Evolutionary conservation across 2,888 invertebrate genomes (phyloP).

Genomic region (Epinotia demarniana): DNA sequence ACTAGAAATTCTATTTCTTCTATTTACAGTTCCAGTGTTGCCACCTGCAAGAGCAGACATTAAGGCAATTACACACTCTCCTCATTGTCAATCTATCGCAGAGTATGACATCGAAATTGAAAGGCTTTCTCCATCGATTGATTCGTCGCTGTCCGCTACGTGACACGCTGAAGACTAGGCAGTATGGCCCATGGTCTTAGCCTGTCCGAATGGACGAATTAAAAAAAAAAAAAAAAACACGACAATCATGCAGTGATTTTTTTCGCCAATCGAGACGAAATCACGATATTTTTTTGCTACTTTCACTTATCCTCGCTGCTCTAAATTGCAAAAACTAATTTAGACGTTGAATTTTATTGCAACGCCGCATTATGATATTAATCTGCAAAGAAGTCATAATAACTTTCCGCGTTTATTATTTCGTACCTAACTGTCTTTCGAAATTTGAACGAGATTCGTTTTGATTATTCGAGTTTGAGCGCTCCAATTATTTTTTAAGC

Average conservation of each 20-base stretch:
- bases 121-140: conserved; percentile 44
- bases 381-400: conserved; percentile 35
- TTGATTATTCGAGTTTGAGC: conserved; percentile 25
- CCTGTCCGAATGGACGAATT: too few relatives aligned
- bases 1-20: conserved; percentile 13
- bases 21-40: conserved; percentile 21
- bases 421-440: conserved; percentile 33
- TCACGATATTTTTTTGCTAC: conserved; percentile 29
- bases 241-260: conserved; percentile 20
- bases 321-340: conserved; percentile 39
- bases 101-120: conserved; percentile 41
- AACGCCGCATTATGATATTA: conserved; percentile 31
- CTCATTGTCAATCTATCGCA: conserved; percentile 27
- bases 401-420: conserved; percentile 19
- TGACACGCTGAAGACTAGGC: too few relatives aligned
- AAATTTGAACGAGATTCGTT: conserved; percentile 17
- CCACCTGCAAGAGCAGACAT: neutral
- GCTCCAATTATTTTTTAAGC: conserved; percentile 20
- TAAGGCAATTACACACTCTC: conserved; percentile 34
- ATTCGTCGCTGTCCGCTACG: conserved; percentile 40
- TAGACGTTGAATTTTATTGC: conserved; percentile 26
- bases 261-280: conserved; percentile 31
- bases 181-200: too few relatives aligned
- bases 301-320: conserved; percentile 41
- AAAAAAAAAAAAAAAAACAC: too few relatives aligned